Conservation (phyloP, 2,888 invertebrate genomes). For the Lithophane ornitopus region DNA sequence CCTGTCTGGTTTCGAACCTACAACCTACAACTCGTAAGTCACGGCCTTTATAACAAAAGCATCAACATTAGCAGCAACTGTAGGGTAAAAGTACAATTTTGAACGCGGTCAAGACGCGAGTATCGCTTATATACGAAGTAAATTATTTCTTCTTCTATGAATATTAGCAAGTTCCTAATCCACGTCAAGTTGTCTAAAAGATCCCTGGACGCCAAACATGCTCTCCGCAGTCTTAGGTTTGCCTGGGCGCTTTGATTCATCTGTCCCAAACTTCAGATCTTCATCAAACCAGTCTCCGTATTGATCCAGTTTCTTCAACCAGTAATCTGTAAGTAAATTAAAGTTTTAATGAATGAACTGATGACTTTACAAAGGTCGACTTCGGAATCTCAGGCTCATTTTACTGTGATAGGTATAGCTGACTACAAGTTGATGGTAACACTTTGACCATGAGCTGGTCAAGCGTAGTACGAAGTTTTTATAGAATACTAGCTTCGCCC, state of each 20-base stretch:
- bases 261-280: conserved; percentile 82
- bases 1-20: too few species aligned
- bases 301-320: conserved; percentile 68
- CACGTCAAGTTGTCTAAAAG: conserved; percentile 67
- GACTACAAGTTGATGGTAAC: neutral
- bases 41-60: too few species aligned
- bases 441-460: neutral
- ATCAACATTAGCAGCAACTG: neutral
- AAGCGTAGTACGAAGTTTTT: neutral
- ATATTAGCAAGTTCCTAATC: conserved; percentile 69
- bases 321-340: conserved; percentile 42
- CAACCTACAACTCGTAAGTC: too few species aligned
- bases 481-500: too few species aligned
- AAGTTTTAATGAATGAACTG: neutral
- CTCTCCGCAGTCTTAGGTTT: conserved; percentile 84
- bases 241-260: conserved; percentile 86
- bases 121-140: neutral
- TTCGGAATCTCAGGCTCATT: neutral
- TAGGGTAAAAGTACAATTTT: neutral
- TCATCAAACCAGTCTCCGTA: conserved; percentile 85
- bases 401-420: neutral
- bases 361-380: neutral
- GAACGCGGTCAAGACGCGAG: neutral
- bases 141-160: neutral
- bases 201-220: conserved; percentile 83